Conservation (phyloP, 1,140 invertebrate species). For the Pachyrhynchus sulphureomaculatus region DNA sequence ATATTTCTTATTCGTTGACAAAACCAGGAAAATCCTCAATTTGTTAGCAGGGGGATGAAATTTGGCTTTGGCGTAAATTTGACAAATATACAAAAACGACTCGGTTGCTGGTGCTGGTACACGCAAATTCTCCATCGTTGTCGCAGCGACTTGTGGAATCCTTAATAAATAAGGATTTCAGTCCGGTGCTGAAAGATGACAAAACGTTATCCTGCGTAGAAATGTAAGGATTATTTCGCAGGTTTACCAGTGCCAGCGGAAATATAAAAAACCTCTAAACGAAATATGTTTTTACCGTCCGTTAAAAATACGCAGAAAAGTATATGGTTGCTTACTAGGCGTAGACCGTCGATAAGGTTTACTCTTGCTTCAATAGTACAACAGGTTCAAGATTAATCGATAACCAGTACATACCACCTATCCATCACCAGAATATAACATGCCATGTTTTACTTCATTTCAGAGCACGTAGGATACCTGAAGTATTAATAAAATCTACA, state of each 20-base stretch:
- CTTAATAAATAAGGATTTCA: constrained; percentile 36
- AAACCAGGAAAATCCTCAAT: constrained; percentile 8
- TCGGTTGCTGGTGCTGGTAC: neutral
- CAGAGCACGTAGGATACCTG: too few relatives aligned
- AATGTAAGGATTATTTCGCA: neutral
- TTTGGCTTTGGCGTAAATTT: constrained; percentile 25
- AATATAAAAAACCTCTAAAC: too few relatives aligned
- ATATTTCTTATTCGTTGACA: neutral
- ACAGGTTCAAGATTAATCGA: too few relatives aligned
- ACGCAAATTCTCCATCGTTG: constrained; percentile 23
- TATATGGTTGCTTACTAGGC: too few relatives aligned
- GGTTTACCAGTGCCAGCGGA: neutral
- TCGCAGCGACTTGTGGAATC: constrained; percentile 1
- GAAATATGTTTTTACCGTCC: too few relatives aligned
- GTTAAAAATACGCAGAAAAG: too few relatives aligned
- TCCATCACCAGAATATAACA: too few relatives aligned
- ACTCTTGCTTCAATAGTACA: too few relatives aligned
- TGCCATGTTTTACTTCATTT: too few relatives aligned
- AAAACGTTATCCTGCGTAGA: constrained; percentile 26
- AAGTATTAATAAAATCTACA: too few relatives aligned
- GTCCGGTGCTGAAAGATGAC: constrained; percentile 25
- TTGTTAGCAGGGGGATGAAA: constrained; percentile 27
- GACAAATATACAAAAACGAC: constrained; percentile 20
- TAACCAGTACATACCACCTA: too few relatives aligned
- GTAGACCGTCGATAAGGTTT: too few relatives aligned